Percentiles rank a stretch among this genome's conserved stretches.
These are phyloP conservation scores for Pimpla rufipes DNA, from an alignment of 2,888 invertebrate species.

Conservation along the genomic window DNA sequence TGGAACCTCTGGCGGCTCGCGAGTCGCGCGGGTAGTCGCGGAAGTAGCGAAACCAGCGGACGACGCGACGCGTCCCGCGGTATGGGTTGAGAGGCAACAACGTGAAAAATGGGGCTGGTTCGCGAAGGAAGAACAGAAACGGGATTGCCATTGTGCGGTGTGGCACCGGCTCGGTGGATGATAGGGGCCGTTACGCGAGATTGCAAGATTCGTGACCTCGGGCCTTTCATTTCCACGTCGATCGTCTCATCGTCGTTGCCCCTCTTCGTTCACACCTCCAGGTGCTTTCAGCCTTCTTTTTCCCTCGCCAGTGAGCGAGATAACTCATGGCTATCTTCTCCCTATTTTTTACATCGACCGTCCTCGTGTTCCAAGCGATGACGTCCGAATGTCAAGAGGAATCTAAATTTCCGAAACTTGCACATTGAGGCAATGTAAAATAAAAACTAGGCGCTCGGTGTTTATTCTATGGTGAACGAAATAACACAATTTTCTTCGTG, in stretches of 20 bases:
- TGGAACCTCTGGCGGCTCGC: no score
- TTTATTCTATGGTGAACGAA: neutral
- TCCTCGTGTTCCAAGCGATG: no score
- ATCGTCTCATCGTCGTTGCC: conserved; percentile 38
- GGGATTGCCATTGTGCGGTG: conserved; percentile 51
- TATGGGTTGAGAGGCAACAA: conserved; percentile 19
- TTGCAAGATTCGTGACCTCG: conserved; percentile 55
- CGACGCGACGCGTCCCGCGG: neutral
- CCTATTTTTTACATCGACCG: no score
- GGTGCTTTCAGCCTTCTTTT: neutral
- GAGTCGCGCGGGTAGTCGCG: neutral
- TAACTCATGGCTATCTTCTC: no score
- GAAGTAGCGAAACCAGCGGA: neutral
- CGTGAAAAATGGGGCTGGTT: conserved; percentile 52
- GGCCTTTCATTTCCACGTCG: conserved; percentile 53
- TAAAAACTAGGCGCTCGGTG: no score
- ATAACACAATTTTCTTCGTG: neutral
- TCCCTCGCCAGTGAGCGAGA: no score
- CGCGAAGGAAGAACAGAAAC: conserved; percentile 37
- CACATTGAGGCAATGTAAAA: no score
- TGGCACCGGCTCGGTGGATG: conserved; percentile 28
- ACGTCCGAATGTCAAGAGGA: no score
- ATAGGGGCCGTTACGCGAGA: conserved; percentile 50
- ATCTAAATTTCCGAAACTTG: no score
- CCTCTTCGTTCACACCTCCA: neutral